Evolutionary conservation across 2,113 vertebrate species (phyloP), one percentile per base, ranked within the genome.

Genomic region (Microcebus tavaratra): DNA sequence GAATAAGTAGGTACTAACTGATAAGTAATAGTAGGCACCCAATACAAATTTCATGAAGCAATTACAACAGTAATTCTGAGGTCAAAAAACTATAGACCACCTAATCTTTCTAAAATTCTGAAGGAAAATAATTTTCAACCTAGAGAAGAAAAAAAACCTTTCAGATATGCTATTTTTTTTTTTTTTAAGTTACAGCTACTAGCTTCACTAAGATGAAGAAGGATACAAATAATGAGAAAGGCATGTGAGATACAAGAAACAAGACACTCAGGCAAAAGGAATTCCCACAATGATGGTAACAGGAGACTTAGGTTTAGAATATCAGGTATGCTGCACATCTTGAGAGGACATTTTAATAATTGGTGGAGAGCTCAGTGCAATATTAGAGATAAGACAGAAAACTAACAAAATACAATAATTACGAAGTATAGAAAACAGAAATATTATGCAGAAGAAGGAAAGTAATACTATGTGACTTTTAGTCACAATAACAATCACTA

Each of bases 121-220:
- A 31, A 72, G 73, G 23, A 91, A 95, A 95, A 81, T 21, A 15
- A 81, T 81, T 81, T 73, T 20, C 57, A 80, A 65, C 36, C 14
- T 95, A 86, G n/a, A 11, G 25, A 87, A 87, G 45, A 80, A 72
- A 80, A 95, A 91, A 91, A 81, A 50, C 53, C 42, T 55, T 87
- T 27, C 20, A 34, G 25, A 85, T 13, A 79, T 17, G 14, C 5
- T 72, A 63, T 4, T 15, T 42, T 73, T 80, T 45, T 42, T 12
- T 87, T 45, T 75, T 42, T 12, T 1, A 10, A 91, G 15, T 80
- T 72, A 91, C 8, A 81, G 31, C 57, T 72, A 82, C 6, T 59
- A 25, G 48, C 25, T 65, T 25, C 87, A 61, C 29, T 48, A 81
- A 90, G 70, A 50, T 59, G 25, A 94, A 11, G 18, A 78, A 57